Evolutionary conservation across 2,797 vertebrate genomes (phyloP), one percentile per base, ranked within the genome.

Genomic region (Brotula barbata): DNA sequence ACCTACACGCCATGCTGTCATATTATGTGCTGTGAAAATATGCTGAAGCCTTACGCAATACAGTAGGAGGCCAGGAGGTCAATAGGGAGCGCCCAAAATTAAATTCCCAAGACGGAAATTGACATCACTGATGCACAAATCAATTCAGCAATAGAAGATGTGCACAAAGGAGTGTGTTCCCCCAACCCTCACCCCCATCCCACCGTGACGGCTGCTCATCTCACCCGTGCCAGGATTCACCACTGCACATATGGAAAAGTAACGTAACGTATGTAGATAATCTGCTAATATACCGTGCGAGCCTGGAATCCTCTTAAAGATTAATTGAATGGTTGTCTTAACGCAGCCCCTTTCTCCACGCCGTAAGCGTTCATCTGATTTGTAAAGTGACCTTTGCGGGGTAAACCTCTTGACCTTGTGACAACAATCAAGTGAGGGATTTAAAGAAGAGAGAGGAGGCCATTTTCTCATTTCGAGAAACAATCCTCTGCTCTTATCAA

Each of bases 361-460:
- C 22, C 58, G 33, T 64, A 46, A 70, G 58, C 70, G 28, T 55
- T 68, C 40, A 41, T 67, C 19, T 64, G 58, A 50, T 52, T 64
- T 66, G 45, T 58, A 23, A 49, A 22, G 40, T 68, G 75, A 77
- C 71, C 77, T 85, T 77, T 80, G 40, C 44, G 39, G 54, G 31
- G 19, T 64, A 78, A 64, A 36, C 43, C 44, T 50, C 56, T 48
- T 51, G 37, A 71, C 69, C 54, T 46, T 33, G 36, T 49, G 28
- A 50, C 52, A 60, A 49, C 68, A 73, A 82, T 82, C 56, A 72
- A 64, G 42, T 9, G 7, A 17, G 42, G 20, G 25, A 67, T 80
- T 81, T 68, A 64, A 75, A 57, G 49, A 73, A 69, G 58, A 75
- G 54, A 58, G 61, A 64, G 40, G 25, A 60, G 60, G 61, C 33